These are phyloP conservation scores for Argyresthia albistria DNA, from an alignment of 2,888 invertebrate species.

Conservation along the genomic window DNA sequence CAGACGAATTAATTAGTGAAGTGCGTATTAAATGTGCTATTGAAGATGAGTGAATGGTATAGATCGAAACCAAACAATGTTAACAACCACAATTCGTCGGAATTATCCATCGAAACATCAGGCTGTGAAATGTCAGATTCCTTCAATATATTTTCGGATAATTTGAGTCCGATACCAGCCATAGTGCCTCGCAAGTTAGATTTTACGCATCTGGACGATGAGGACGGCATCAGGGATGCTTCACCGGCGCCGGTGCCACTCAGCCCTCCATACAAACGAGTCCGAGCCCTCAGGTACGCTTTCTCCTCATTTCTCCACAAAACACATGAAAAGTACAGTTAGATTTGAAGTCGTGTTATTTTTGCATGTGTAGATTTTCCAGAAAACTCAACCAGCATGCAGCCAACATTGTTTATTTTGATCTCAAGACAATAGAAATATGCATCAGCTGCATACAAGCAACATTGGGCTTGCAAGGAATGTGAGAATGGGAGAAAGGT, in stretches of 20 bases:
- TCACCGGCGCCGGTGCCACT: slow-evolving; percentile 40
- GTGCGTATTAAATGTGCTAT: slow-evolving; percentile 41
- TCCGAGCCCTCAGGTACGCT: slow-evolving; percentile 66
- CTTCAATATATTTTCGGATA: slow-evolving; percentile 73
- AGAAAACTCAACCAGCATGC: no score
- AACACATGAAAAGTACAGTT: no score
- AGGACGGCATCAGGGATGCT: slow-evolving; percentile 47
- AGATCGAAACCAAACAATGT: slow-evolving; percentile 52
- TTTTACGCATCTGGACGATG: slow-evolving; percentile 60
- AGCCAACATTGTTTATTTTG: no score
- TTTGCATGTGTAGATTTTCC: no score
- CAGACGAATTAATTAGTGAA: slow-evolving; percentile 6
- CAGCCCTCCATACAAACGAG: slow-evolving; percentile 73
- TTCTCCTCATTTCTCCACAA: no score
- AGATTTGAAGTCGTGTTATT: no score
- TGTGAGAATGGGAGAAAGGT: no score
- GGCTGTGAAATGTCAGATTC: slow-evolving; percentile 76
- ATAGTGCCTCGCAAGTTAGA: slow-evolving; percentile 75
- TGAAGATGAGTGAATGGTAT: slow-evolving; percentile 60
- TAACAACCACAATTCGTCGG: slow-evolving; percentile 59
- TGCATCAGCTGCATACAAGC: no score
- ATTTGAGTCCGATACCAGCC: slow-evolving; percentile 69
- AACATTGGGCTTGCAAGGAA: no score
- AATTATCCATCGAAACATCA: slow-evolving; percentile 72
- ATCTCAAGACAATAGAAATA: no score